Conservation (phyloP, 2,113 vertebrate genomes). For the Peromyscus leucopus region DNA sequence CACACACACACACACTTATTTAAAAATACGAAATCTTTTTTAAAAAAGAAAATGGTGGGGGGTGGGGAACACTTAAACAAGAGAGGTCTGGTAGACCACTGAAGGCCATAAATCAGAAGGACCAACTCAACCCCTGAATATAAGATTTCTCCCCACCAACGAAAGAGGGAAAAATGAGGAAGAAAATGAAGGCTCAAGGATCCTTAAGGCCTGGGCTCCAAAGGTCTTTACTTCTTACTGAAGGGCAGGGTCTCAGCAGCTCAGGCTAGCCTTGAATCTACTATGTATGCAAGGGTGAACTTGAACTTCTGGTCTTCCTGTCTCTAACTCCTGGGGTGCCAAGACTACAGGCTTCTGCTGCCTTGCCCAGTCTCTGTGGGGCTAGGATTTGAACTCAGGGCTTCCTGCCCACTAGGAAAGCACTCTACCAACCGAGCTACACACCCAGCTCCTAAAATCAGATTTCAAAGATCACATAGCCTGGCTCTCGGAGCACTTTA, state of each 20-base stretch:
- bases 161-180: not conserved
- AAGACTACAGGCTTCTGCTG: not conserved
- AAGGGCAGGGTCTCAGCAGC: not conserved
- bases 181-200: not conserved
- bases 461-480: not conserved
- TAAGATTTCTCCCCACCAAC: not conserved
- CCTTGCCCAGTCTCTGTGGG: not conserved
- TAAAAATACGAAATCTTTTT: not conserved
- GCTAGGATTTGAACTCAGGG: not conserved
- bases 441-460: not conserved
- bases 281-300: not conserved
- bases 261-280: not conserved
- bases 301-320: not conserved
- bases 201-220: not conserved
- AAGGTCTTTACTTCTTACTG: not conserved
- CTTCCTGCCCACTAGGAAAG: not conserved
- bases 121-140: not conserved
- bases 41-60: not conserved
- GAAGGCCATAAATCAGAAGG: not conserved
- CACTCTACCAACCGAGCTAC: not conserved
- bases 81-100: not conserved
- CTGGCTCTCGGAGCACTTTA: not conserved
- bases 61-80: not conserved
- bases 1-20: too few species aligned
- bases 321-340: not conserved